Percentiles rank a stretch among this genome's conserved stretches.
Evolutionary conservation across 2,888 invertebrate species (phyloP).

Genomic region (Osedax frankpressi): DNA sequence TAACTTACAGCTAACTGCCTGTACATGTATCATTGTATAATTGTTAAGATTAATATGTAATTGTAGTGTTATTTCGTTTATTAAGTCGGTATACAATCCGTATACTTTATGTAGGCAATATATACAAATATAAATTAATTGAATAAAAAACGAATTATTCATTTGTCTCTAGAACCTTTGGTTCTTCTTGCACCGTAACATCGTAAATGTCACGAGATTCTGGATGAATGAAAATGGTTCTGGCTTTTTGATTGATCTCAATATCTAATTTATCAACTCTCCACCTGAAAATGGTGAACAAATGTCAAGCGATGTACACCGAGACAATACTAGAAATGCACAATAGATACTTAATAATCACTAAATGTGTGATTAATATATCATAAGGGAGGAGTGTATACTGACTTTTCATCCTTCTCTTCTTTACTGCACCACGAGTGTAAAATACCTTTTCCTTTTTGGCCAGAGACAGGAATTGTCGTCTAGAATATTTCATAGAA

Average conservation of each 20-base stretch:
- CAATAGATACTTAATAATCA: too few species aligned
- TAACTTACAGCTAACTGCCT: too few species aligned
- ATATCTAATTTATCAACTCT: constrained; percentile 12
- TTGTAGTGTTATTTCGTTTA: too few species aligned
- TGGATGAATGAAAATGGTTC: constrained; percentile 17
- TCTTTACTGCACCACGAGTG: constrained; percentile 9
- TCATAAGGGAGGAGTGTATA: not conserved
- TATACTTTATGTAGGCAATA: too few species aligned
- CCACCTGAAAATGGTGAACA: constrained; percentile 17
- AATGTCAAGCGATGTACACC: too few species aligned
- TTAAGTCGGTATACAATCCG: too few species aligned
- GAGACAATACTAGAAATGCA: too few species aligned
- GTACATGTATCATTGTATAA: too few species aligned
- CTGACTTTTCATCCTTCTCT: not conserved
- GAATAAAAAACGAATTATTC: too few species aligned
- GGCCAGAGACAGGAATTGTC: constrained; percentile 5
- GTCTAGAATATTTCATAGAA: constrained; percentile 7
- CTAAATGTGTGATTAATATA: too few species aligned
- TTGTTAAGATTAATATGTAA: too few species aligned
- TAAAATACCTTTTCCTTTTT: constrained; percentile 4
- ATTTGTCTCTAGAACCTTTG: not conserved
- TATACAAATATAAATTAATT: too few species aligned
- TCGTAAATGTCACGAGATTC: not conserved
- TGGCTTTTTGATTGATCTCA: constrained; percentile 1
- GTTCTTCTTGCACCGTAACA: not conserved